Evolutionary conservation across 1,140 invertebrate species (phyloP), one percentile per base, ranked within the genome.

Genomic region (Eulimnadia texana): DNA sequence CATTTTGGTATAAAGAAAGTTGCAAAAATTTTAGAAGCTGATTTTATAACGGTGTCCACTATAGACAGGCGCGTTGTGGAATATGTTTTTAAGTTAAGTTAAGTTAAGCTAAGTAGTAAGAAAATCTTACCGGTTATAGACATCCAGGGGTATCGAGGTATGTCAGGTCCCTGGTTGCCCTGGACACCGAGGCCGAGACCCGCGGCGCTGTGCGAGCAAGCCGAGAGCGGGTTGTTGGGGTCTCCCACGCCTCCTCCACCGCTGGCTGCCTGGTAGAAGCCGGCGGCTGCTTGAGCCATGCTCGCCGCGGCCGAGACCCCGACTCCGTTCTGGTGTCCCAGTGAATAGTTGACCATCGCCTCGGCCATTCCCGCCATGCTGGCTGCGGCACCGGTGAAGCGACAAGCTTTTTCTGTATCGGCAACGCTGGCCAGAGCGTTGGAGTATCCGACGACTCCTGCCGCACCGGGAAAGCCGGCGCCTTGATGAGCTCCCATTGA

Each of bases 71-170:
- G n/a, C n/a, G n/a, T n/a, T n/a, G n/a, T n/a, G n/a, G n/a, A n/a
- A n/a, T n/a, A n/a, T n/a, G n/a, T n/a, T n/a, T n/a, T n/a, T n/a
- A n/a, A n/a, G n/a, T n/a, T n/a, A n/a, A n/a, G n/a, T n/a, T n/a
- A n/a, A n/a, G n/a, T n/a, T n/a, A n/a, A n/a, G 33, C 33, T 16
- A 42, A 42, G 33, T 42, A 42, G 6, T 42, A 6, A 42, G 33
- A 42, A 42, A 42, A n/a, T n/a, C n/a, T 61, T 82, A 93, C 91
- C 91, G 79, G 90, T 92, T 73, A 93, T 90, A 67, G 90, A 90
- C 90, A 94, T 93, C 91, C 91, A 94, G n/a, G 91, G 90, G 74
- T 93, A 93, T 70, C 90, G 80, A 16, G 90, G 89, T 70, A 93
- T 88, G 73, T 89, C 86, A 28, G 88, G 87, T 67, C 88, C 83